Base-by-base conservation (phyloP, 2,888 invertebrate species). In the Griposia aprilina region DNA sequence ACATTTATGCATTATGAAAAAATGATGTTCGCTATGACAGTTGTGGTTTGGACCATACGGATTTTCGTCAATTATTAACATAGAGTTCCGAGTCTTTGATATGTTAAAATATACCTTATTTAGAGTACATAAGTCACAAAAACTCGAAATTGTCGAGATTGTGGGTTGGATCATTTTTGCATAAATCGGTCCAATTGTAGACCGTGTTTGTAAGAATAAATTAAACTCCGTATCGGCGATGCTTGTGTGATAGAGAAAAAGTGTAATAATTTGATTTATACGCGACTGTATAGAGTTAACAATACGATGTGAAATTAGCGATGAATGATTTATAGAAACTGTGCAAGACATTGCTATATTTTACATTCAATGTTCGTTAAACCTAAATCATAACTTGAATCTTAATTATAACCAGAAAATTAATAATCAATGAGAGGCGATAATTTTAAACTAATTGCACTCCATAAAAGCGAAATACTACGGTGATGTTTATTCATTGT, bases 191-290 rank as follows among this genome's bases (percentile, higher is more conserved):
- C n/a, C n/a, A n/a, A n/a, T 89, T 87, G 81, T 80, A 81, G 80
- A 80, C 81, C 79, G 66, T 74, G 78, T 82, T 84, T 78, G 79
- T 80, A 77, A 69, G 84, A 80, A 87, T 89, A 86, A 89, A 90
- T 88, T 88, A 80, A 81, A 84, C 74, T 72, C 76, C 55, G 66
- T 79, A 86, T 81, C 75, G 48, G 45, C 82, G 59, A 83, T 76
- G 70, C 76, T 65, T 59, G 70, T 75, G 50, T 74, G 70, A 78
- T 76, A 76, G 10, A 80, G 70, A 82, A 89, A 88, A 86, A 83
- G 66, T 81, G 13, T 76, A 76, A 85, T 81, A 78, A 83, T 85
- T 80, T 88, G 89, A 88, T 89, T 83, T 85, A 85, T 83, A 78
- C 62, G 30, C 62, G 63, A 45, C 79, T 78, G 67, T 82, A 83